Percentiles rank a stretch among this genome's conserved stretches.
These are phyloP conservation scores for Gavialis gangeticus DNA, from an alignment of 2,113 vertebrate species.

Conservation along the genomic window DNA sequence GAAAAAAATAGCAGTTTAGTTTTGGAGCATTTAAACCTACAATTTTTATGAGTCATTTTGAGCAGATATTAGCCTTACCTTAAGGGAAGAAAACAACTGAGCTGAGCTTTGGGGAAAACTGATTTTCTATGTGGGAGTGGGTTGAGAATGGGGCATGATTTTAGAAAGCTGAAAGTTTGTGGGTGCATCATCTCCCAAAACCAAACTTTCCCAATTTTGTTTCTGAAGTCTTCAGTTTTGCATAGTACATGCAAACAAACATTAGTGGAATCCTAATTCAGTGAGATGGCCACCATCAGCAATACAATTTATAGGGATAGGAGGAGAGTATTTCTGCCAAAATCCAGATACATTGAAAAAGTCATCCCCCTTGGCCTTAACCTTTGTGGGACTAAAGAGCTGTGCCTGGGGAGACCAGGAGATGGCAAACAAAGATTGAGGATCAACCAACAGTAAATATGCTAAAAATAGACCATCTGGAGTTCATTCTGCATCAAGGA, in stretches of 20 bases:
- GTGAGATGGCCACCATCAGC: not conserved
- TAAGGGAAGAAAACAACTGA: too few relatives aligned
- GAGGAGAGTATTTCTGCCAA: not conserved
- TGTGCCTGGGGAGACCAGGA: not conserved
- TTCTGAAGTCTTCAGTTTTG: not conserved
- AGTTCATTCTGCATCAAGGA: not conserved
- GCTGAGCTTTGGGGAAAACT: too few relatives aligned
- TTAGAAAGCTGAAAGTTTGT: not conserved
- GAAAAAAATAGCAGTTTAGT: too few relatives aligned
- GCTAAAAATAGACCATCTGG: not conserved
- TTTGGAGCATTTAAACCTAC: too few relatives aligned
- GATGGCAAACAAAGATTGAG: conserved; percentile 12
- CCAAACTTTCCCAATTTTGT: not conserved
- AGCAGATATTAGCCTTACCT: too few relatives aligned
- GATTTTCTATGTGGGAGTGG: not conserved
- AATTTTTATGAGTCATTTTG: too few relatives aligned
- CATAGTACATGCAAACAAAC: not conserved
- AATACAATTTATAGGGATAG: not conserved
- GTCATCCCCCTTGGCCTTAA: not conserved
- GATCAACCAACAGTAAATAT: not conserved
- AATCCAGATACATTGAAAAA: not conserved
- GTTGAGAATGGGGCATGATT: not conserved
- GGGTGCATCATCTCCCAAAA: not conserved
- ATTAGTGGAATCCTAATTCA: not conserved
- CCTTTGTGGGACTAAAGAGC: not conserved